Conservation (phyloP, 30 jellyfish, hydroid and myxozoan genomes). For the Aurelia aurita region DNA sequence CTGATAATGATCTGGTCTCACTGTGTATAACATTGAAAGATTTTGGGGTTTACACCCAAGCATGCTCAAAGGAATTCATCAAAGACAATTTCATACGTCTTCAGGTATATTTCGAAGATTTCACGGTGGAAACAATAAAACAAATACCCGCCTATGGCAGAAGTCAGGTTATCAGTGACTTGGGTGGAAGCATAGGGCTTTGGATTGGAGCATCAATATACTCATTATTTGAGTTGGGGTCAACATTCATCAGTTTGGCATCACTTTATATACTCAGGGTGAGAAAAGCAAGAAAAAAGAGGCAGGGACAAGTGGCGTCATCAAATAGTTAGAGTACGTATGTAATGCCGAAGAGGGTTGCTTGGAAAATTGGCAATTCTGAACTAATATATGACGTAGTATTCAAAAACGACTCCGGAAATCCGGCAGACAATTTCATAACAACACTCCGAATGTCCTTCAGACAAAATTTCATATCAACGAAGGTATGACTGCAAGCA, state of each 20-base stretch:
- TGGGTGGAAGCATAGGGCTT: conserved; percentile 65
- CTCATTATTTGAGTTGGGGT: conserved; percentile 44
- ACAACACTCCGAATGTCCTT: too few relatives aligned
- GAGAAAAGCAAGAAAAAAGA: too few relatives aligned
- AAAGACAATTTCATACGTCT: conserved; percentile 13
- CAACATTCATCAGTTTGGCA: not conserved
- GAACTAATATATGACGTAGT: too few relatives aligned
- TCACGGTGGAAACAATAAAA: conserved; percentile 45
- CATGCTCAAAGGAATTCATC: conserved; percentile 23
- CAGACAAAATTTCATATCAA: too few relatives aligned
- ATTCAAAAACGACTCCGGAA: too few relatives aligned
- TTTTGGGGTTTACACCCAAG: not conserved
- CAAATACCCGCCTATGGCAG: conserved; percentile 34
- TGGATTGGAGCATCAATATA: conserved; percentile 74
- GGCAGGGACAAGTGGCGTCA: too few relatives aligned
- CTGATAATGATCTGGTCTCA: not conserved
- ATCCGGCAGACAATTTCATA: too few relatives aligned
- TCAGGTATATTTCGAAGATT: conserved; percentile 35
- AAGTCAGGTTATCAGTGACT: conserved; percentile 36
- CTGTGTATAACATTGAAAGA: not conserved
- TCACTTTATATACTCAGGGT: not conserved
- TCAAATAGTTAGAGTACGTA: too few relatives aligned
- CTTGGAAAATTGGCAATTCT: too few relatives aligned
- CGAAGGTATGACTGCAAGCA: too few relatives aligned
- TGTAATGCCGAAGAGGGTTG: too few relatives aligned